phyloP scores from a whole-genome alignment of 2,113 vertebrate species.

The Corvus hawaiiensis region DNA sequence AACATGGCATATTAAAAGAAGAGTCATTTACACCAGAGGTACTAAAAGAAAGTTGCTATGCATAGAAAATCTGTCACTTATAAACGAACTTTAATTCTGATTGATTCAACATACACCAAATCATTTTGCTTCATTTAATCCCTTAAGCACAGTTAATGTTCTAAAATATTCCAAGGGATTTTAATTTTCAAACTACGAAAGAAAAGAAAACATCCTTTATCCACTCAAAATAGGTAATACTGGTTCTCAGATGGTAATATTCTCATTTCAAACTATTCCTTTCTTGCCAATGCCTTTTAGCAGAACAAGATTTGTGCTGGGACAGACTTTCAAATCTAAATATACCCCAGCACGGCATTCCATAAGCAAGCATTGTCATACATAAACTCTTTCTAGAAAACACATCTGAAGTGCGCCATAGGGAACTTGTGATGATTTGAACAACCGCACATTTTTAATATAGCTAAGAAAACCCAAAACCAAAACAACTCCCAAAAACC shows the following conservation, averaged over 20 bases:
- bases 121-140: slow-evolving; percentile 58
- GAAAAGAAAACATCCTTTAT: not conserved
- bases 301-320: not conserved
- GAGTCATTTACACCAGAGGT: not conserved
- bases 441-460: not conserved
- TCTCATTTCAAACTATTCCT: not conserved
- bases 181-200: slow-evolving; percentile 4
- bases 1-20: not conserved
- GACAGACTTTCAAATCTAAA: not conserved
- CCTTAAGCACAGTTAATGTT: slow-evolving; percentile 46
- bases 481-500: not conserved
- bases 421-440: not conserved
- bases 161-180: slow-evolving; percentile 55
- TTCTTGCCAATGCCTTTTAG: not conserved
- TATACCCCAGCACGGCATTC: not conserved
- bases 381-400: not conserved
- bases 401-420: not conserved
- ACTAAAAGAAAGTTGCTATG: slow-evolving; percentile 19
- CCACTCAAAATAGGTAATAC: not conserved
- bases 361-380: not conserved
- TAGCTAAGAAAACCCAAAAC: accelerated
- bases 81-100: slow-evolving; percentile 62
- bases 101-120: slow-evolving; percentile 58
- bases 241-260: not conserved
- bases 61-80: slow-evolving; percentile 45